Base-by-base conservation (phyloP, 1,140 invertebrate genomes). In the Kradibia gibbosae region DNA sequence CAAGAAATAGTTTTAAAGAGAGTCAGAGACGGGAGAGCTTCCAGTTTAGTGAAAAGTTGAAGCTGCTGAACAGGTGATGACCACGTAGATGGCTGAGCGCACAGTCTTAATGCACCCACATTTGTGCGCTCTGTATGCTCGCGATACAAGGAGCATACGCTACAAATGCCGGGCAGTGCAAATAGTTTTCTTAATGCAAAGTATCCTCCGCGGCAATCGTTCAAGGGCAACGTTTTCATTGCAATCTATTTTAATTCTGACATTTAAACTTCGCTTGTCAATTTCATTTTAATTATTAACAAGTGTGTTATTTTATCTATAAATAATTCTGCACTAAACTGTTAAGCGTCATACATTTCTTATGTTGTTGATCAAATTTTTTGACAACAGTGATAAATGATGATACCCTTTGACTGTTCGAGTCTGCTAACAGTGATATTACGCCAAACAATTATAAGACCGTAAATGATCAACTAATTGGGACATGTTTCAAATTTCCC, bases 101-200 rank as follows among this genome's bases (percentile, higher is more conserved):
- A n/a, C n/a, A n/a, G n/a, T n/a, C n/a, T n/a, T 8, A 36, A 10
- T 25, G 25, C 39, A 20, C 42, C n/a, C 15, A 42, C 5, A 17
- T 34, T 22, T 8, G 13, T 10, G 57, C 65, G 34, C 31, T 65
- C 25, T 15, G 60, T 81, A 57, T 81, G 62, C 39, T 76, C 17
- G 53, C 36, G 80, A 65, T 57, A 55, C 48, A 55, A 31, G 34
- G 25, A 22, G 74, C 80, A 65, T 81, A 72, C 55, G 71, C 77
- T 74, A 71, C 62, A 13, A 57, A 36, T 65, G 42, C 72, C 72
- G 60, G 31, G 62, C 70, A 36, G 60, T 70, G 25, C 80, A 70
- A 76, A 62, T 81, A 81, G 76, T 81, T 81, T 81, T 73, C 72
- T 31, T 15, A 17, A 53, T 17, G n/a, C 50, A 70, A 76, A 76